Evolutionary conservation across 2,113 vertebrate genomes (phyloP), one percentile per base, ranked within the genome.

Genomic region (Brachionichthys hirsutus): DNA sequence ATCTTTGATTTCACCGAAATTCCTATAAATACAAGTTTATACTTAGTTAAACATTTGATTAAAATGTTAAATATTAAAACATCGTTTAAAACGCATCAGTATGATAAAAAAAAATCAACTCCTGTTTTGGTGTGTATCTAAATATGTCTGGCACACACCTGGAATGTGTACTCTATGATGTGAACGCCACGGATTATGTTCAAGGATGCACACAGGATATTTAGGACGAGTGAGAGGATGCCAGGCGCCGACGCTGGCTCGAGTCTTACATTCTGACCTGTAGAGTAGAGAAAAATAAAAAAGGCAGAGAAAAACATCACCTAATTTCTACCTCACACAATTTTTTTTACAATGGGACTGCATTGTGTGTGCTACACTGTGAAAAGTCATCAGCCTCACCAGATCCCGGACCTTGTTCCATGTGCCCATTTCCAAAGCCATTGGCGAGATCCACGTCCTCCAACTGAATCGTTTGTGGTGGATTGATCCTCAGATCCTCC

Each of bases 161-260:
- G 94, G 54, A 97, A 90, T 2, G 94, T 94, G 82, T 97, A 82
- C 48, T 98, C 97, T 2, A 93, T 91, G 0, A 99, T 92, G 80
- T 99, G 97, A 61, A 97, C 90, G 1, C 95, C 95, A 9, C 97
- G 93, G 64, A 98, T 94, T 54, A 99, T 90, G 66, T 98, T 98
- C 80, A 99, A 81, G 20, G 97, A 93, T 1, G 94, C 94, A 56
- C 97, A 99, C 94, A 98, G 90, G 85, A 99, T 99, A 89, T 96
- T 99, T 47, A 99, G 93, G 35, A 97, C 83, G 1, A 99, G 91
- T 0, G 96, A 97, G 10, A 99, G 93, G 71, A 99, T 90, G 1
- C 97, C 97, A 40, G 94, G 72, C 0, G 92, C 84, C 0, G 94
- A 93, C 79, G 98, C 94, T 0, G 90, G 94, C 62, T 94, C 89